phyloP scores from a whole-genome alignment of 23 tunicate genomes.

The Ciona savignyi region DNA sequence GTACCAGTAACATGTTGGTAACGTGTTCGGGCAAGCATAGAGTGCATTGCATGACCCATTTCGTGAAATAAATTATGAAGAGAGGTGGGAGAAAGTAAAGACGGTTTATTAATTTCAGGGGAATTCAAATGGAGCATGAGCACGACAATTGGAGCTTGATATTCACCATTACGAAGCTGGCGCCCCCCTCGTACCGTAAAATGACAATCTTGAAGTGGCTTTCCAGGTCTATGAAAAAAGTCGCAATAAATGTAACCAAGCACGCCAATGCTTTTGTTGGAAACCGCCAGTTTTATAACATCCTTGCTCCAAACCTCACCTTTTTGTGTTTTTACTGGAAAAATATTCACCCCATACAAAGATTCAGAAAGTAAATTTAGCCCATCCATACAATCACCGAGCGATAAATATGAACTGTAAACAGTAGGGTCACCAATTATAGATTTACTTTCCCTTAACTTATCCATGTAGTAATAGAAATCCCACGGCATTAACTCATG shows the following conservation, averaged over 20 bases:
- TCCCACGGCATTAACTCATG: constrained; percentile 60
- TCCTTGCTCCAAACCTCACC: constrained; percentile 86
- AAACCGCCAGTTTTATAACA: constrained; percentile 70
- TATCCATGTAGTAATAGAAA: constrained; percentile 34
- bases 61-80: constrained; percentile 81
- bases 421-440: constrained; percentile 19
- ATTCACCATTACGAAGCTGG: constrained; percentile 59
- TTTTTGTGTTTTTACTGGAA: constrained; percentile 23
- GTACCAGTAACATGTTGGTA: constrained; percentile 96
- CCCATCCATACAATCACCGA: constrained; percentile 91
- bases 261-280: constrained; percentile 19
- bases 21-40: constrained; percentile 81
- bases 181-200: constrained; percentile 88
- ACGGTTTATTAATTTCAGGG: constrained; percentile 24
- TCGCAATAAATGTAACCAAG: constrained; percentile 85
- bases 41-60: constrained; percentile 97
- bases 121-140: constrained; percentile 53
- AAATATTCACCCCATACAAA: constrained; percentile 52
- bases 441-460: constrained; percentile 43
- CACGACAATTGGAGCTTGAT: constrained; percentile 78
- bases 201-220: constrained; percentile 93
- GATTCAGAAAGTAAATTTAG: constrained; percentile 61
- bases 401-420: constrained; percentile 59
- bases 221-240: constrained; percentile 64
- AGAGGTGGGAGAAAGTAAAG: constrained; percentile 56